Evolutionary conservation across 2,113 vertebrate species (phyloP).

Genomic region (Parus major): DNA sequence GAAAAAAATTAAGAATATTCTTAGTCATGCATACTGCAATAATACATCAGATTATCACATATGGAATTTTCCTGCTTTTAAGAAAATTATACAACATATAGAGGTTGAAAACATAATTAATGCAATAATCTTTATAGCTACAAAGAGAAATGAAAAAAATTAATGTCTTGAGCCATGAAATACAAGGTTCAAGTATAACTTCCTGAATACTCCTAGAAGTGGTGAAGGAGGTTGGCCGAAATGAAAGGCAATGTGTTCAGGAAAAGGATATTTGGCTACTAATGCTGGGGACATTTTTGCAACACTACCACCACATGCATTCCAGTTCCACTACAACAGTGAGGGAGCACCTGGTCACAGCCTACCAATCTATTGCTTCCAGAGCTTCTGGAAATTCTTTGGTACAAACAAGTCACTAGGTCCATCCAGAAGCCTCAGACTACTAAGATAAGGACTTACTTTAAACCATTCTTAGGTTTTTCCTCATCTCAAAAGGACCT

Average conservation of each 20-base stretch:
- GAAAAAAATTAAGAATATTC: not conserved
- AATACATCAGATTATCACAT: not conserved
- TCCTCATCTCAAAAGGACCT: not conserved
- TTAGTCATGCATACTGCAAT: not conserved
- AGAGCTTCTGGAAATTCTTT: not conserved
- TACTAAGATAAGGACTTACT: not conserved
- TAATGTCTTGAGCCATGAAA: not conserved
- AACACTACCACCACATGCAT: not conserved
- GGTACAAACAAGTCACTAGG: not conserved
- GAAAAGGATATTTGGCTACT: not conserved
- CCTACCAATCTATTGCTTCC: not conserved
- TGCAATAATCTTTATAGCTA: not conserved
- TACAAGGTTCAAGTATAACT: not conserved
- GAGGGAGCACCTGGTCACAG: not conserved
- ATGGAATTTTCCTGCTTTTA: not conserved
- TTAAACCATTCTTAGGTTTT: not conserved
- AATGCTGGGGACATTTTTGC: not conserved
- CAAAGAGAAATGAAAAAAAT: not conserved
- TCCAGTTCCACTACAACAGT: not conserved
- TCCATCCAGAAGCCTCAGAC: not conserved
- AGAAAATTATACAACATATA: not conserved
- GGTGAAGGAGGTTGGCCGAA: not conserved
- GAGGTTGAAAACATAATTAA: not conserved
- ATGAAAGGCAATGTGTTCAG: not conserved
- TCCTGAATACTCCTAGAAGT: not conserved